phyloP scores from a whole-genome alignment of 2,888 invertebrate species.

The Tryphoninae sp. region DNA sequence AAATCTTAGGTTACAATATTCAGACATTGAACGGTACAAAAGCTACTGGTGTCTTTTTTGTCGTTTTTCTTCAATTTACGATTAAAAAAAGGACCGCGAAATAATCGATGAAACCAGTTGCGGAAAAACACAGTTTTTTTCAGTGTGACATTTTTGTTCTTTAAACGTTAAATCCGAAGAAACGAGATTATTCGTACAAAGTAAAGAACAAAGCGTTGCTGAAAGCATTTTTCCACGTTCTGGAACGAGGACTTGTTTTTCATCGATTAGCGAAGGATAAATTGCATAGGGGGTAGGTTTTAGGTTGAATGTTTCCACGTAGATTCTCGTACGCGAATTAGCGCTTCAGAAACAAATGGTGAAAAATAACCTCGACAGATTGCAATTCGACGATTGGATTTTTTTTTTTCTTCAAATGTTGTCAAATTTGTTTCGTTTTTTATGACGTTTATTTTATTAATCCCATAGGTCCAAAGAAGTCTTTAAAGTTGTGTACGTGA shows the following conservation, averaged over 20 bases:
- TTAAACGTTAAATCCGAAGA: slow-evolving; percentile 36
- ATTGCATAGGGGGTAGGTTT: not conserved
- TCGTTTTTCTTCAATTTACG: slow-evolving; percentile 77
- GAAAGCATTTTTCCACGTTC: not conserved
- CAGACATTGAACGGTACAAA: slow-evolving; percentile 71
- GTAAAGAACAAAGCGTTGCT: slow-evolving; percentile 19
- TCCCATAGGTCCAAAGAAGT: slow-evolving; percentile 81
- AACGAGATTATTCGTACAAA: slow-evolving; percentile 9
- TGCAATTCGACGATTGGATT: slow-evolving; percentile 36
- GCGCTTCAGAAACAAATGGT: not conserved
- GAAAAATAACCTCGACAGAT: slow-evolving; percentile 52
- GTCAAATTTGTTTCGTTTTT: slow-evolving; percentile 55
- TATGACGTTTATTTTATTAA: slow-evolving; percentile 79
- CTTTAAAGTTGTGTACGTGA: slow-evolving; percentile 79
- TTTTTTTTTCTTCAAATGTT: slow-evolving; percentile 8
- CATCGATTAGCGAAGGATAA: slow-evolving; percentile 21
- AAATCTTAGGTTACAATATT: slow-evolving; percentile 76
- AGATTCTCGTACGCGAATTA: not conserved
- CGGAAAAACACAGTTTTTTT: slow-evolving; percentile 15
- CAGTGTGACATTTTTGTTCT: slow-evolving; percentile 1
- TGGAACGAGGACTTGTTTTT: slow-evolving; percentile 5
- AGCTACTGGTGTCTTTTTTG: slow-evolving; percentile 66
- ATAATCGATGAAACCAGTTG: slow-evolving; percentile 40
- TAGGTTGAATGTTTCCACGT: slow-evolving; percentile 6
- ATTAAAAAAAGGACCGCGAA: slow-evolving; percentile 49